phyloP scores from a whole-genome alignment of 2,888 invertebrate genomes.

The Ophonus ardosiacus region DNA sequence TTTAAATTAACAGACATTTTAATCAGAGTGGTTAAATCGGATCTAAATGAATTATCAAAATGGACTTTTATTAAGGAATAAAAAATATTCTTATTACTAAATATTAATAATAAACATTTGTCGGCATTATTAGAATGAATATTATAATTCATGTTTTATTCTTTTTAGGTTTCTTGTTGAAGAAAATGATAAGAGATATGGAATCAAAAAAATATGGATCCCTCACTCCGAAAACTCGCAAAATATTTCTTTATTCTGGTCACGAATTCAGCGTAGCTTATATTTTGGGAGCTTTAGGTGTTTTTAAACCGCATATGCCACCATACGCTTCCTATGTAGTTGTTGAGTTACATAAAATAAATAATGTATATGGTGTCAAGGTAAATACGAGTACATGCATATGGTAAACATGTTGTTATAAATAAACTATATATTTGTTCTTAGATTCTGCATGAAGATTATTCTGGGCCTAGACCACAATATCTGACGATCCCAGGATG shows the following conservation, averaged over 20 bases:
- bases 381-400: not conserved
- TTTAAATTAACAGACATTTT: too few species aligned
- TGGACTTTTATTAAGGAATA: too few species aligned
- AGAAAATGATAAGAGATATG: constrained; percentile 65
- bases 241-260: constrained; percentile 61
- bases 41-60: too few species aligned
- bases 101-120: constrained; percentile 58
- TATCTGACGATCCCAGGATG: too few species aligned
- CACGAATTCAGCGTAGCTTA: constrained; percentile 60
- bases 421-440: not conserved
- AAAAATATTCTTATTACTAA: too few species aligned
- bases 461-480: constrained; percentile 65
- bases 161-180: constrained; percentile 52
- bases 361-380: too few species aligned
- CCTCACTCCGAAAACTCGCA: constrained; percentile 66
- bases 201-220: constrained; percentile 61
- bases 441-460: constrained; percentile 70
- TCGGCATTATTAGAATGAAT: constrained; percentile 46
- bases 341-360: too few species aligned
- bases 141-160: constrained; percentile 60
- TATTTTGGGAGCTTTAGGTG: constrained; percentile 48
- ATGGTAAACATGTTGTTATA: not conserved
- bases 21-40: too few species aligned
- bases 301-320: constrained; percentile 35
- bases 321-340: constrained; percentile 60